Evolutionary conservation across 2,797 vertebrate genomes (phyloP), one percentile per base, ranked within the genome.

Genomic region (Pristis pectinata): DNA sequence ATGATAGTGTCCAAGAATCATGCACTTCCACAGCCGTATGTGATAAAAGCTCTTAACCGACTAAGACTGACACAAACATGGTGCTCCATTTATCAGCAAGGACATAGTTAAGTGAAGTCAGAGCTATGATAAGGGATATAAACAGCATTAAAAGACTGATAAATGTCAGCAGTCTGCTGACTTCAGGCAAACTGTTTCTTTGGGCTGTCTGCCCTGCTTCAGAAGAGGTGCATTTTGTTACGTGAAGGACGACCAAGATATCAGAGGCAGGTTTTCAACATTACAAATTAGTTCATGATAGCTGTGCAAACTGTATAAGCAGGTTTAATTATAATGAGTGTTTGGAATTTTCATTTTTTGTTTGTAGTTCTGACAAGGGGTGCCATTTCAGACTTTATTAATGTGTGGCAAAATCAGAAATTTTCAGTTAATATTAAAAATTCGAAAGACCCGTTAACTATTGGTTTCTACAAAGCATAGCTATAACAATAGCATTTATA

Each of bases 181-280:
- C n/a, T 89, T 89, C 34, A n/a, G 19, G 15, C 30, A 37, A 56
- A 30, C 49, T 34, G 13, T 89, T 89, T 61, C 83, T 85, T 34
- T 64, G 30, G 59, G 56, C 56, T 61, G 56, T 89, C 85, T 2
- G 53, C 56, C 53, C 15, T n/a, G 13, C 56, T 89, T 89, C 56
- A 30, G 83, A 49, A 53, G 11, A 10, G 2, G 53, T 53, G 34
- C 34, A 22, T 37, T n/a, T 37, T 89, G 59, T 61, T 6, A 19
- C 89, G 85, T 17, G 85, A 61, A 61, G 34, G 85, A n/a, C 89
- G 85, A 61, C 22, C 85, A 37, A 89, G 56, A 89, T 34, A 87
- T 87, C 49, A 37, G 85, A 61, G 61, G 85, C 56, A 37, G 19
- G 56, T 61, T 89, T 64, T 61, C 34, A n/a, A 64, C 85, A 89